Evolutionary conservation across 2,888 invertebrate genomes (phyloP), one percentile per base, ranked within the genome.

Genomic region (Amblyjoppa proteus): DNA sequence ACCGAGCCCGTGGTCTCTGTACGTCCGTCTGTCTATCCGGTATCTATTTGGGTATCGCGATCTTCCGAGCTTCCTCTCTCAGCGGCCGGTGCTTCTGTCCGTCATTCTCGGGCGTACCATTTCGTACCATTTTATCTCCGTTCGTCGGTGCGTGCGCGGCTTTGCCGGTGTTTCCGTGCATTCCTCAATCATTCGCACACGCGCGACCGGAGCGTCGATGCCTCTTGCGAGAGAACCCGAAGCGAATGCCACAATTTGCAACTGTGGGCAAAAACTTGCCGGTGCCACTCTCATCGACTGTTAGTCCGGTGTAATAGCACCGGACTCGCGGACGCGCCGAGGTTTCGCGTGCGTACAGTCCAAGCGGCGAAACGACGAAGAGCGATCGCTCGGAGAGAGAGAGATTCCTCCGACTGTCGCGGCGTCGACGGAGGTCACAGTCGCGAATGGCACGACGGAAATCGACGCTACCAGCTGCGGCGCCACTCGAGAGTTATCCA

Each of bases 231-330:
- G 82, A 75, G 34, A 38, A 41, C 76, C 49, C 58, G 64, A 25
- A 74, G 69, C 61, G 86, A 74, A 76, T 83, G 77, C 83, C 68
- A 80, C 83, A 74, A 77, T 80, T 87, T 84, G 81, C 83, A 83
- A 85, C 78, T 81, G 87, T 78, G 78, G 75, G 81, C 45, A 71
- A 86, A 83, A 79, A 58, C 49, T 78, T 75, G 64, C 66, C 58
- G 81, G 83, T 85, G 85, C 83, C 81, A 86, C 78, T 83, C 81
- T 25, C 58, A 28, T 25, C 75, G 53, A 45, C 56, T 69, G 41
- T 41, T 51, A 31, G 53, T 11, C 28, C 28, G 13, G 0, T 31
- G 64, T 0, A 20, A 64, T 51, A 49, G 66, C 38, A 51, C 51
- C 51, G 64, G 11, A 51, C 20, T 34, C 20, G 53, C 61, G 45